A percentile compares a stretch with the other conserved stretches of the same genome.
These are phyloP conservation scores for Alsophila aescularia DNA, from an alignment of 2,888 invertebrate genomes.

Conservation along the genomic window DNA sequence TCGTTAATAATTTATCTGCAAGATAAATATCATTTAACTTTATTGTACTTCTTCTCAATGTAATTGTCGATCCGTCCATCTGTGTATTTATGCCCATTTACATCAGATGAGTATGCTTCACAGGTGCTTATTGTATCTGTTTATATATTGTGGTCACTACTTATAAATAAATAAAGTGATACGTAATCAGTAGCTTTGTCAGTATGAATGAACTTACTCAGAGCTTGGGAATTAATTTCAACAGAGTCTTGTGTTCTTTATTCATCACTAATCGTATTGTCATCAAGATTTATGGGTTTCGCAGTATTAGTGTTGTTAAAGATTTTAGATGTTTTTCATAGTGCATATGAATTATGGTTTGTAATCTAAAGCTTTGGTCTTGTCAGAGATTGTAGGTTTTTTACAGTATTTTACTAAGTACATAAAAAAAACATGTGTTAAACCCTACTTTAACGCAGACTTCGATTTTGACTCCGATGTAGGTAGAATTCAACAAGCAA, in stretches of 20 bases:
- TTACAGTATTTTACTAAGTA: no score
- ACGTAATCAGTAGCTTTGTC: constrained; percentile 9
- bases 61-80: neutral
- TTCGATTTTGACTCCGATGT: no score
- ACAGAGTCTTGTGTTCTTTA: constrained; percentile 12
- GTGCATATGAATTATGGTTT: no score
- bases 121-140: constrained; percentile 20
- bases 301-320: no score
- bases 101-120: constrained; percentile 17
- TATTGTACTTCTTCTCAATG: neutral
- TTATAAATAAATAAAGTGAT: constrained; percentile 12
- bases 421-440: no score
- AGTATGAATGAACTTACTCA: constrained; percentile 19
- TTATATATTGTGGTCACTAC: constrained; percentile 6
- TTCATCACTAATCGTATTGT: constrained; percentile 5
- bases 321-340: no score
- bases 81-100: neutral
- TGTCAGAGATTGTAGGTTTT: no score
- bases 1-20: neutral
- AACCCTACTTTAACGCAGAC: no score
- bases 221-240: constrained; percentile 16
- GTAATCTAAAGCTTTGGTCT: no score
- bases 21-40: neutral
- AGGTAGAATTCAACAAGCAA: no score
- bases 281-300: neutral